A percentile compares a stretch with the other conserved stretches of the same genome.
Evolutionary conservation across 2,888 invertebrate species (phyloP).

Genomic region (Sphaerophoria taeniata): DNA sequence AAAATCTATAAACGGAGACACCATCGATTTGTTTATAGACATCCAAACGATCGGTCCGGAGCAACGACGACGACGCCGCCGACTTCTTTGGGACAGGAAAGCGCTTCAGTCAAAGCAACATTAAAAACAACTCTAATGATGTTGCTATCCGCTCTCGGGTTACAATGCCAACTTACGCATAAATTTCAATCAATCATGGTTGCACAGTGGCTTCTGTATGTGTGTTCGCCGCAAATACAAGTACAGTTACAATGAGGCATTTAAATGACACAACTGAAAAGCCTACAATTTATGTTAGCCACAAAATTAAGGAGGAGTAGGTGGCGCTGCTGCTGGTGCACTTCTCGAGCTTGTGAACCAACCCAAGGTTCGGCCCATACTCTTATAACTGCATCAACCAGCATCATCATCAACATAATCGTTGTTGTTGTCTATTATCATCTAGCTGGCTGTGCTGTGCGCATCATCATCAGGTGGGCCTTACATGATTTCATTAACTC

Average conservation of each 20-base stretch:
- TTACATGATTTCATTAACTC: conserved; percentile 74
- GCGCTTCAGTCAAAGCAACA: background rate
- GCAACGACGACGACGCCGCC: background rate
- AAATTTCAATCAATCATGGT: conserved; percentile 70
- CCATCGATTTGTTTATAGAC: conserved; percentile 41
- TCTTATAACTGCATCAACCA: background rate
- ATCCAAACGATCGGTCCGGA: too few relatives aligned
- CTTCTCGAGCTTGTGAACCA: conserved; percentile 6
- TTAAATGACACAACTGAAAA: conserved; percentile 35
- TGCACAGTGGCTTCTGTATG: conserved; percentile 53
- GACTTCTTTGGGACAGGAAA: conserved; percentile 23
- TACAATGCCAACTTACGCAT: conserved; percentile 71
- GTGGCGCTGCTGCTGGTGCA: conserved; percentile 32
- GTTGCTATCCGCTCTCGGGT: conserved; percentile 54
- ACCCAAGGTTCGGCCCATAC: conserved; percentile 16
- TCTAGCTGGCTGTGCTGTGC: conserved; percentile 1
- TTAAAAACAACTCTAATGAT: conserved; percentile 51
- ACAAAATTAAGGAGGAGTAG: conserved; percentile 53
- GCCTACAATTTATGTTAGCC: conserved; percentile 37
- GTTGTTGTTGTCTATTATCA: conserved; percentile 41
- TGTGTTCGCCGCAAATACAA: background rate
- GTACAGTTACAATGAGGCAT: conserved; percentile 32
- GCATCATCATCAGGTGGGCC: conserved; percentile 63
- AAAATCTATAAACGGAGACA: conserved; percentile 58
- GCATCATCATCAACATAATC: conserved; percentile 39